Percentiles rank a stretch among this genome's conserved stretches.
Conservation (phyloP, 2,888 invertebrate genomes). For the Leptopilina drosophilae region DNA sequence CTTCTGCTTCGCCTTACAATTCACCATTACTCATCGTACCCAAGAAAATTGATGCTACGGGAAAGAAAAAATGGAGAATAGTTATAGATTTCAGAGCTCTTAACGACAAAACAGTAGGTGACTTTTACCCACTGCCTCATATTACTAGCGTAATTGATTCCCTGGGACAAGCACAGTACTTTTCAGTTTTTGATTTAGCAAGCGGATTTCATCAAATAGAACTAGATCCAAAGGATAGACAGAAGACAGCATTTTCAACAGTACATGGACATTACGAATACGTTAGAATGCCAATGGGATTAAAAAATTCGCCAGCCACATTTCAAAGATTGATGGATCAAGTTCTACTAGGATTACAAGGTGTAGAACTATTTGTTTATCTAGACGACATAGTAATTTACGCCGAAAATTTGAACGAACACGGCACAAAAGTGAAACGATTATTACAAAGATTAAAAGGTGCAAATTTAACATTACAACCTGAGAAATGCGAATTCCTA, state of each 20-base stretch:
- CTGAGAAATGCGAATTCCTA: slow-evolving; percentile 58
- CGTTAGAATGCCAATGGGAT: slow-evolving; percentile 61
- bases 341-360: slow-evolving; percentile 55
- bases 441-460: slow-evolving; percentile 57
- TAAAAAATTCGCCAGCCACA: slow-evolving; percentile 51
- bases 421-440: slow-evolving; percentile 53
- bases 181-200: slow-evolving; percentile 54
- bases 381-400: slow-evolving; percentile 63
- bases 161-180: slow-evolving; percentile 55
- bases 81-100: slow-evolving; percentile 58
- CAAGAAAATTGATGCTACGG: slow-evolving; percentile 55
- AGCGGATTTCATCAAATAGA: slow-evolving; percentile 56
- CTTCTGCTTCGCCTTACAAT: slow-evolving; percentile 52
- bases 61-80: slow-evolving; percentile 51
- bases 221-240: not conserved
- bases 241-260: slow-evolving; percentile 58
- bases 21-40: slow-evolving; percentile 54
- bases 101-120: slow-evolving; percentile 56
- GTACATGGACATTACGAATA: slow-evolving; percentile 64
- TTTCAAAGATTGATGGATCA: slow-evolving; percentile 56
- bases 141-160: slow-evolving; percentile 57
- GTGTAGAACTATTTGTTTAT: slow-evolving; percentile 57
- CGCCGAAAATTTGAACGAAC: slow-evolving; percentile 56
- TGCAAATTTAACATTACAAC: slow-evolving; percentile 61
- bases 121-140: slow-evolving; percentile 56